Conservation (phyloP, 2,797 vertebrate species). For the Poeciliopsis infans region DNA sequence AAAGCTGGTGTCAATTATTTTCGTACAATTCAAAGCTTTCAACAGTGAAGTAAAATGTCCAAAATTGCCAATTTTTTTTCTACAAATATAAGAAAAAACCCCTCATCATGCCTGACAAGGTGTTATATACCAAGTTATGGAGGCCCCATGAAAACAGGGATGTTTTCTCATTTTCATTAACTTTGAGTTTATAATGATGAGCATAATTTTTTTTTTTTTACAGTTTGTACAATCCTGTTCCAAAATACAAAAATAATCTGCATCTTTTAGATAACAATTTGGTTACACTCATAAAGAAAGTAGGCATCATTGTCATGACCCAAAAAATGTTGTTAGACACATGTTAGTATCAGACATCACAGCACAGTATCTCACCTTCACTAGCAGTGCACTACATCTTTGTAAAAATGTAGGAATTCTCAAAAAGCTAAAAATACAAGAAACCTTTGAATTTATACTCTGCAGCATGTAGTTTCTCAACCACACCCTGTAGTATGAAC, state of each 20-base stretch:
- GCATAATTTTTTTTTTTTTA: constrained; percentile 73
- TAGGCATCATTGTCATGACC: constrained; percentile 66
- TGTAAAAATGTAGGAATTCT: constrained; percentile 74
- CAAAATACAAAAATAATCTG: constrained; percentile 88
- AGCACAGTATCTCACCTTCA: constrained; percentile 73
- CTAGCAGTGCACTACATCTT: constrained; percentile 70
- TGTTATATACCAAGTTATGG: constrained; percentile 52
- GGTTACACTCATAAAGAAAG: constrained; percentile 83
- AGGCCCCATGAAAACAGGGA: constrained; percentile 69
- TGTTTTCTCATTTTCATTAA: constrained; percentile 72
- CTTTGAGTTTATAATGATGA: constrained; percentile 74
- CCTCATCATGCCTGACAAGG: constrained; percentile 24
- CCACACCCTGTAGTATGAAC: constrained; percentile 65
- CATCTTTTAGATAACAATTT: constrained; percentile 85
- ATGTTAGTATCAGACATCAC: constrained; percentile 76
- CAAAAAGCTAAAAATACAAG: constrained; percentile 72
- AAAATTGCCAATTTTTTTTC: constrained; percentile 12
- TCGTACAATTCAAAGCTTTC: constrained; percentile 19
- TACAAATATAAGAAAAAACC: constrained; percentile 28
- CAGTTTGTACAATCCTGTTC: constrained; percentile 83
- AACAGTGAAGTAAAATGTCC: constrained; percentile 34
- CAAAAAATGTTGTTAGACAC: constrained; percentile 70
- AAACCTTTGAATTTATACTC: constrained; percentile 58
- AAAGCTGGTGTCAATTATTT: constrained; percentile 19
- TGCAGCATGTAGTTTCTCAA: constrained; percentile 68